Percentiles rank a stretch among this genome's conserved stretches.
These are phyloP conservation scores for Dusona sp. DNA, from an alignment of 2,888 invertebrate genomes.

Conservation along the genomic window DNA sequence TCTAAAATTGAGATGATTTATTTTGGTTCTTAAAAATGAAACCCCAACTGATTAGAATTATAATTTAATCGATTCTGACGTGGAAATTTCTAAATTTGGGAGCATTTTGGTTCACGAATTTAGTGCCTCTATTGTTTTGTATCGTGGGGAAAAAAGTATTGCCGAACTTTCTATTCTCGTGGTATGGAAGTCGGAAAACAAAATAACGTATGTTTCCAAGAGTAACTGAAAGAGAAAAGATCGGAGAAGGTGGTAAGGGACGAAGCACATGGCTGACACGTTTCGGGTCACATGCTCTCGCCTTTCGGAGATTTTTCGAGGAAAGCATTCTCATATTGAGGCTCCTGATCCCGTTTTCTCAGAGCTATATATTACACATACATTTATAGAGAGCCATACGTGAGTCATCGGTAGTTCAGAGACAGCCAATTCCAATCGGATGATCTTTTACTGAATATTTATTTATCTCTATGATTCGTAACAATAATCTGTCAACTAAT, in stretches of 20 bases:
- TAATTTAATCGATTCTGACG: not conserved
- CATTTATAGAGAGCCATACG: slow-evolving; percentile 12
- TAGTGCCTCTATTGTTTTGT: not conserved
- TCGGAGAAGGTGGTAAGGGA: not conserved
- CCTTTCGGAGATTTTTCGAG: slow-evolving; percentile 62
- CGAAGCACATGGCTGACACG: slow-evolving; percentile 70
- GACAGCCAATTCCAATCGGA: slow-evolving; percentile 15
- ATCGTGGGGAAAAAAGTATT: slow-evolving; percentile 18
- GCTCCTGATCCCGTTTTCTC: slow-evolving; percentile 63
- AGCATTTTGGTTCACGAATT: not conserved
- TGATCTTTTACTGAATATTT: not conserved
- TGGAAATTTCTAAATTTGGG: not conserved
- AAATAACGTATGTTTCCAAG: slow-evolving; percentile 59
- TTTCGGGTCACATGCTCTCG: slow-evolving; percentile 60
- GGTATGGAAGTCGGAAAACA: slow-evolving; percentile 36
- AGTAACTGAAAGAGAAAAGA: slow-evolving; percentile 38
- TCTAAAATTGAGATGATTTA: not conserved
- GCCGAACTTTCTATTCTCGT: slow-evolving; percentile 56
- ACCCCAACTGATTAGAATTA: not conserved
- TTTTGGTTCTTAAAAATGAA: not conserved
- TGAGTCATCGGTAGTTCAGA: slow-evolving; percentile 28
- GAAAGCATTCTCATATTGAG: slow-evolving; percentile 63
- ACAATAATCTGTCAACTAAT: not conserved
- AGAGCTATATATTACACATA: slow-evolving; percentile 44
- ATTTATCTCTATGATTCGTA: not conserved